Conservation (phyloP, 1,140 invertebrate genomes). For the Tribolium castaneum region DNA sequence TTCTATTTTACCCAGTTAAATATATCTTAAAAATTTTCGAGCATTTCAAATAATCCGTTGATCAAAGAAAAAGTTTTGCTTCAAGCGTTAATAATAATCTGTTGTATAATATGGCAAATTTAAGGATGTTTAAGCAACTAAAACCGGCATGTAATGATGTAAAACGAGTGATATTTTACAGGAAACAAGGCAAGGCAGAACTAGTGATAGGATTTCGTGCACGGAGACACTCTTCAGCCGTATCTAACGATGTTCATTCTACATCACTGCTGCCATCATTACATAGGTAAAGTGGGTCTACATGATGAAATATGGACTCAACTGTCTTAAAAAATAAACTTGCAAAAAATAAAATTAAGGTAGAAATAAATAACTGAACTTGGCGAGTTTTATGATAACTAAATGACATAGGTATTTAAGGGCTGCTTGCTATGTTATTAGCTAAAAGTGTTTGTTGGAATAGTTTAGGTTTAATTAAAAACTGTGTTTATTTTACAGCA, state of each 20-base stretch:
- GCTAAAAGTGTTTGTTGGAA: too few species aligned
- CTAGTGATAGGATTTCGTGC: slow-evolving; percentile 34
- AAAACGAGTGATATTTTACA: slow-evolving; percentile 22
- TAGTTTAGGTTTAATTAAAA: too few species aligned
- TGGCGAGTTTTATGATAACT: too few species aligned
- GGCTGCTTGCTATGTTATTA: too few species aligned
- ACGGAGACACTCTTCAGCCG: slow-evolving; percentile 25
- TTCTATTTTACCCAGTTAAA: too few species aligned
- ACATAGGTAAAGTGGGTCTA: neutral
- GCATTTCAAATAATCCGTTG: neutral
- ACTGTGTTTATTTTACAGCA: too few species aligned
- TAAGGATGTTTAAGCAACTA: slow-evolving; percentile 23
- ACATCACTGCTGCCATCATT: neutral
- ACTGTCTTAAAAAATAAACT: too few species aligned
- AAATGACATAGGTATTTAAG: too few species aligned
- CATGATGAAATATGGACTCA: neutral
- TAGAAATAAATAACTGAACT: too few species aligned
- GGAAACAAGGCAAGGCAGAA: slow-evolving; percentile 30
- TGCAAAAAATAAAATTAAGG: too few species aligned
- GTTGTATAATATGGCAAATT: slow-evolving; percentile 18
- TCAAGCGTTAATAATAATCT: neutral
- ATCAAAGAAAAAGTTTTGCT: neutral
- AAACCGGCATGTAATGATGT: slow-evolving; percentile 6
- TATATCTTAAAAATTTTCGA: too few species aligned
- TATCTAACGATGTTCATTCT: slow-evolving; percentile 22